These are phyloP conservation scores for Ooceraea biroi DNA, from an alignment of 1,140 invertebrate species.

Conservation along the genomic window DNA sequence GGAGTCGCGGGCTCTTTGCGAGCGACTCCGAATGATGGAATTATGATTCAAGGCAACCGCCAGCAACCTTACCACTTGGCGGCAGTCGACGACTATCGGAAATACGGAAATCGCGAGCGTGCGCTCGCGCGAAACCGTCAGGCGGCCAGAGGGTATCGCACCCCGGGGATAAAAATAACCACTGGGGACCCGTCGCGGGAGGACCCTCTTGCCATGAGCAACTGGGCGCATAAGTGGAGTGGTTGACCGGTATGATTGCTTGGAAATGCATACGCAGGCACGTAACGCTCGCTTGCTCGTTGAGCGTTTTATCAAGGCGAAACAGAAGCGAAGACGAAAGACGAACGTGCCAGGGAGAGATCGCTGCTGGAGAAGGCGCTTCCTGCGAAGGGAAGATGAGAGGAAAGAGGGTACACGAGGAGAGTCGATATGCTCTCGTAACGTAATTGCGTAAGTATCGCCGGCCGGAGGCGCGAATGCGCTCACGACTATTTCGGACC, in stretches of 20 bases:
- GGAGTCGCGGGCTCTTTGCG: not conserved
- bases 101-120: constrained; percentile 2
- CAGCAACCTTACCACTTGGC: not conserved
- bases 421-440: constrained; percentile 35
- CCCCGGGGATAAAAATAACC: constrained; percentile 76
- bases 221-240: constrained; percentile 78
- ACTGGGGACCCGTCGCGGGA: constrained; percentile 69
- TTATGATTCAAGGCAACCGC: not conserved
- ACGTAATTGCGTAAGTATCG: constrained; percentile 71
- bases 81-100: not conserved
- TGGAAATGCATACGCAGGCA: constrained; percentile 73
- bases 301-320: constrained; percentile 12
- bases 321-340: constrained; percentile 53
- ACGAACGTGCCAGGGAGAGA: constrained; percentile 57
- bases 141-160: constrained; percentile 67
- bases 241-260: constrained; percentile 77
- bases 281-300: constrained; percentile 20
- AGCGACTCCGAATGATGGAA: not conserved
- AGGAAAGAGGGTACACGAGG: not conserved
- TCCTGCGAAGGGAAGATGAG: constrained; percentile 30
- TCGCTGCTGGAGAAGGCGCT: not conserved
- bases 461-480: constrained; percentile 58
- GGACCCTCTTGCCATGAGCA: constrained; percentile 74
- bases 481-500: constrained; percentile 74
- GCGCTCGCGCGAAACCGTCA: not conserved